phyloP scores from a whole-genome alignment of 2,888 invertebrate species.

The Argyra leucocephala region DNA sequence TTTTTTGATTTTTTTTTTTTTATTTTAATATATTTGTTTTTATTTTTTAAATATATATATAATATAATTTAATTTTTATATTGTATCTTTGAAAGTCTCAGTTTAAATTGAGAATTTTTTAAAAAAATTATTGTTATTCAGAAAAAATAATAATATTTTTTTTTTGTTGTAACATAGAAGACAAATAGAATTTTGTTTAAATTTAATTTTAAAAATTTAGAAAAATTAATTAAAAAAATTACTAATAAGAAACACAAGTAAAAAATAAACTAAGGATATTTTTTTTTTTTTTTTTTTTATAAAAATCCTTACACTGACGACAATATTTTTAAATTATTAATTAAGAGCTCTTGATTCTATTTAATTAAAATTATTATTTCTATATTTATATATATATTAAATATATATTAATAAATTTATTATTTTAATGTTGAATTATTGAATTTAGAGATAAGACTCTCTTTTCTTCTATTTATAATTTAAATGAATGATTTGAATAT shows the following conservation, averaged over 20 bases:
- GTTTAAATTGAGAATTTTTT: neutral
- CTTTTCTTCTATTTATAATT: no score
- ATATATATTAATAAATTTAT: no score
- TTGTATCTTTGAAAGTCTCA: no score
- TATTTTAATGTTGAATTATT: no score
- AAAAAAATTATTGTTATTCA: neutral
- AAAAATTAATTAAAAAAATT: neutral
- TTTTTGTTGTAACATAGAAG: neutral
- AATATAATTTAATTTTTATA: neutral
- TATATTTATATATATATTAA: no score
- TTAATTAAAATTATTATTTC: no score
- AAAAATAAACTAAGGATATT: no score
- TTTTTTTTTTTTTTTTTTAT: no score
- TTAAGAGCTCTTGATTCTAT: neutral
- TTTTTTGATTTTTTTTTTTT: neutral
- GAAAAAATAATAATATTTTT: neutral
- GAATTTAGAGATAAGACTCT: no score
- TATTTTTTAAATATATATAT: neutral
- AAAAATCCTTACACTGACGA: neutral
- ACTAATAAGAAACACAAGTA: no score
- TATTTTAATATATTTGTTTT: neutral
- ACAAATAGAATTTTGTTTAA: neutral
- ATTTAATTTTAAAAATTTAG: neutral
- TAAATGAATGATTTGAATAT: no score
- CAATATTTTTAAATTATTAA: neutral